Evolutionary conservation across 1,140 invertebrate genomes (phyloP).

Genomic region (Macrotrachela quadricornifera): DNA sequence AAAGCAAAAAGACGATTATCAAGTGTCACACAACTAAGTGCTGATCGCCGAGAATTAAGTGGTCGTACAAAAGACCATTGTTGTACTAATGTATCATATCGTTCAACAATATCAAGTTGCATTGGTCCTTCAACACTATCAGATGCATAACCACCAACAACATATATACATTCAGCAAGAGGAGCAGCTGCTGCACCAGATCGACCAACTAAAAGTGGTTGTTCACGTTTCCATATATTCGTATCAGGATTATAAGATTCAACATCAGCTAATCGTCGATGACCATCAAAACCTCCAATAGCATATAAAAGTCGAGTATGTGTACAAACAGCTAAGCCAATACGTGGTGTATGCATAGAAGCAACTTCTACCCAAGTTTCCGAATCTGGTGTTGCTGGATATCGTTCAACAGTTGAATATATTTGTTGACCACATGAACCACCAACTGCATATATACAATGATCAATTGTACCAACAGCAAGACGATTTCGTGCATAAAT

Average conservation of each 20-base stretch:
- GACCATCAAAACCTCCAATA: slow-evolving; percentile 35
- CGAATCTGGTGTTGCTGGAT: slow-evolving; percentile 43
- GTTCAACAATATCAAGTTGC: slow-evolving; percentile 25
- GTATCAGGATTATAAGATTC: slow-evolving; percentile 44
- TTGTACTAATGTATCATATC: slow-evolving; percentile 20
- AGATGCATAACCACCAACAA: slow-evolving; percentile 22
- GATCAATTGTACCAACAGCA: slow-evolving; percentile 73
- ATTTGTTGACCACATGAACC: slow-evolving; percentile 58
- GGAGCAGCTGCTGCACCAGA: slow-evolving; percentile 37
- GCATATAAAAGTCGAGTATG: slow-evolving; percentile 26
- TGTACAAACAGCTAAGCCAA: slow-evolving; percentile 18
- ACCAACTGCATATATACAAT: slow-evolving; percentile 65
- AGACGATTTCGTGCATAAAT: slow-evolving; percentile 58
- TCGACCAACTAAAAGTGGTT: slow-evolving; percentile 46
- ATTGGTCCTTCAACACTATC: slow-evolving; percentile 1
- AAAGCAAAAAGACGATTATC: slow-evolving; percentile 46
- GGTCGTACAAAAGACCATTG: slow-evolving; percentile 45
- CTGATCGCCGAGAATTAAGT: slow-evolving; percentile 61
- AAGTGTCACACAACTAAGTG: slow-evolving; percentile 48
- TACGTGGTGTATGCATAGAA: slow-evolving; percentile 21
- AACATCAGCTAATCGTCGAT: slow-evolving; percentile 29
- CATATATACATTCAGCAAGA: slow-evolving; percentile 25
- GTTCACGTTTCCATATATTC: slow-evolving; percentile 21
- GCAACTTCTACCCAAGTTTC: slow-evolving; percentile 58
- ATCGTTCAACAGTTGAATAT: slow-evolving; percentile 66